phyloP scores from a whole-genome alignment of 2,113 vertebrate genomes.

The Aldabrachelys gigantea region DNA sequence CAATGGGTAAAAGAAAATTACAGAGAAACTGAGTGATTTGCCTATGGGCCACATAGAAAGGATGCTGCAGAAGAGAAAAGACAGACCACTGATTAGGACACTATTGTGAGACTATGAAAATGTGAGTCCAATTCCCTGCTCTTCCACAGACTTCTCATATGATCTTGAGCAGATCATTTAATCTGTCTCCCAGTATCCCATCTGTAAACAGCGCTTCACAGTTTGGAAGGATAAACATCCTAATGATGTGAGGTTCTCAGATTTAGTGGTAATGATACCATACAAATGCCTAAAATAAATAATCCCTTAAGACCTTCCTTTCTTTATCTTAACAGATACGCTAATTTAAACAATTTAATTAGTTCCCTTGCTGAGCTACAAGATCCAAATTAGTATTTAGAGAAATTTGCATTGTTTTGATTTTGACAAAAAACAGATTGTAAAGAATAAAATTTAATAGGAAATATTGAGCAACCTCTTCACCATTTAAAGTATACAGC shows the following conservation, averaged over 20 bases:
- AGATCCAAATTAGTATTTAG: neutral
- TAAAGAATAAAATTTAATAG: neutral
- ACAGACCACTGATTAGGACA: neutral
- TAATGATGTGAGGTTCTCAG: neutral
- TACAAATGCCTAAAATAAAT: neutral
- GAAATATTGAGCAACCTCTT: neutral
- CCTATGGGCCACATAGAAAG: conserved; percentile 7
- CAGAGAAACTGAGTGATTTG: neutral
- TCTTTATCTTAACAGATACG: neutral
- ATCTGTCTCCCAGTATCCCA: neutral
- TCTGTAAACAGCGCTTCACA: neutral
- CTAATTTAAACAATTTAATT: neutral
- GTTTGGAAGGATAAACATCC: neutral
- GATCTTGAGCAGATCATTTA: conserved; percentile 19
- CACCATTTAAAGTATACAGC: neutral
- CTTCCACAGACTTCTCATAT: conserved; percentile 13
- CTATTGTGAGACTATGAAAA: neutral
- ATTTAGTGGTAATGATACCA: neutral
- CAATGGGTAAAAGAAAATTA: neutral
- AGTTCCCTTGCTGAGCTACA: neutral
- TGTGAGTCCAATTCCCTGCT: conserved; percentile 31
- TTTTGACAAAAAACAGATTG: neutral
- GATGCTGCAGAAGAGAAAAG: conserved; percentile 21
- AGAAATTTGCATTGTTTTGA: neutral
- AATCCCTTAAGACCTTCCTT: neutral